Percentiles rank a stretch among this genome's conserved stretches.
These are phyloP conservation scores for Subacronicta megacephala DNA, from an alignment of 2,888 invertebrate species.

Conservation along the genomic window DNA sequence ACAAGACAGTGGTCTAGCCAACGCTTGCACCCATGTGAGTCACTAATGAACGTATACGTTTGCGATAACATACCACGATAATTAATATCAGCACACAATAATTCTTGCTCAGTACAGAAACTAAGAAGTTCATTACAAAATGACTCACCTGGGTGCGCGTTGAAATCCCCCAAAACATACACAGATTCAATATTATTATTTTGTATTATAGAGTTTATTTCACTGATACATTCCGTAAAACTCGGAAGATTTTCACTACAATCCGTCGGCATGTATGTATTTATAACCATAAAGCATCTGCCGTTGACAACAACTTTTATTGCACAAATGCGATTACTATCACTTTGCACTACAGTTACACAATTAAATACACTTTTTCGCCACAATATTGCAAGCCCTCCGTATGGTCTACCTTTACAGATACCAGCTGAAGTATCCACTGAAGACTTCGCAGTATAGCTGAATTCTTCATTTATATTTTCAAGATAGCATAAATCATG, in stretches of 20 bases:
- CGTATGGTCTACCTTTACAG: slow-evolving; percentile 2
- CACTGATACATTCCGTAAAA: neutral
- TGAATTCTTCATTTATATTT: neutral
- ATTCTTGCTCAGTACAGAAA: neutral
- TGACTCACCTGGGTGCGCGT: neutral
- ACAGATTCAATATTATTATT: neutral
- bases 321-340: neutral
- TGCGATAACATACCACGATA: too few relatives aligned
- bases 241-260: neutral
- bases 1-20: slow-evolving; percentile 16
- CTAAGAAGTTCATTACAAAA: neutral
- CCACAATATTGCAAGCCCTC: slow-evolving; percentile 1
- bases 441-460: neutral
- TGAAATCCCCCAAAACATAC: neutral
- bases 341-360: neutral
- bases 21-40: slow-evolving; percentile 10
- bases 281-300: neutral
- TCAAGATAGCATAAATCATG: neutral
- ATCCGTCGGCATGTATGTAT: neutral
- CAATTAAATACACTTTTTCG: neutral
- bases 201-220: neutral
- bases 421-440: neutral
- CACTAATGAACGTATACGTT: neutral
- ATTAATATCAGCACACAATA: neutral
- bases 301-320: neutral